A percentile compares a stretch with the other conserved stretches of the same genome.
Evolutionary conservation across 2,888 invertebrate genomes (phyloP).

Genomic region (Aleiodes leptofemur): DNA sequence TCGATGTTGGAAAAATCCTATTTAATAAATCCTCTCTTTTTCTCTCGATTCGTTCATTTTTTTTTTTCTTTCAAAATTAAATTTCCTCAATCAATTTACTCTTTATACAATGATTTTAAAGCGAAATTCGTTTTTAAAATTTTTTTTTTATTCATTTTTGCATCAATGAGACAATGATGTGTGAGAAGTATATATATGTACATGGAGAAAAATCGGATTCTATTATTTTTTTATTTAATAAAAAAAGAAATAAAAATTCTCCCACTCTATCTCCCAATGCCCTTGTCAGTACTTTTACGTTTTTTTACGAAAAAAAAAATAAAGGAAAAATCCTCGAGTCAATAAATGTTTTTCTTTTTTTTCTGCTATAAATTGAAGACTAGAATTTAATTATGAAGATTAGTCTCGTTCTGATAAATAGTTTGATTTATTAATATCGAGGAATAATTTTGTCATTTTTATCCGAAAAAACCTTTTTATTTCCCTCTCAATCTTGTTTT

Average conservation of each 20-base stretch:
- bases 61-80: neutral
- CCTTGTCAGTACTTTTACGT: slow-evolving; percentile 55
- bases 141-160: slow-evolving; percentile 4
- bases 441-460: slow-evolving; percentile 60
- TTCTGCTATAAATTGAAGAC: slow-evolving; percentile 68
- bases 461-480: slow-evolving; percentile 9
- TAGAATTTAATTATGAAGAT: slow-evolving; percentile 73
- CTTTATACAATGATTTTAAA: slow-evolving; percentile 31
- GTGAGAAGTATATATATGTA: slow-evolving; percentile 19
- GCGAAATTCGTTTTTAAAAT: slow-evolving; percentile 31
- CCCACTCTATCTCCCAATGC: slow-evolving; percentile 67
- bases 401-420: slow-evolving; percentile 71
- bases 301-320: slow-evolving; percentile 51
- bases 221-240: neutral
- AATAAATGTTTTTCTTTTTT: slow-evolving; percentile 52
- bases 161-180: neutral
- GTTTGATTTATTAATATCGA: slow-evolving; percentile 72
- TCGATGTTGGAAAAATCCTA: slow-evolving; percentile 8
- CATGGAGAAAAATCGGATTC: neutral
- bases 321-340: slow-evolving; percentile 46
- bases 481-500: no score
- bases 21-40: neutral
- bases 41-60: slow-evolving; percentile 4
- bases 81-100: slow-evolving; percentile 8
- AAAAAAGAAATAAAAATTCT: slow-evolving; percentile 32